phyloP scores from a whole-genome alignment of 1,140 invertebrate species.

The Asobara japonica region DNA sequence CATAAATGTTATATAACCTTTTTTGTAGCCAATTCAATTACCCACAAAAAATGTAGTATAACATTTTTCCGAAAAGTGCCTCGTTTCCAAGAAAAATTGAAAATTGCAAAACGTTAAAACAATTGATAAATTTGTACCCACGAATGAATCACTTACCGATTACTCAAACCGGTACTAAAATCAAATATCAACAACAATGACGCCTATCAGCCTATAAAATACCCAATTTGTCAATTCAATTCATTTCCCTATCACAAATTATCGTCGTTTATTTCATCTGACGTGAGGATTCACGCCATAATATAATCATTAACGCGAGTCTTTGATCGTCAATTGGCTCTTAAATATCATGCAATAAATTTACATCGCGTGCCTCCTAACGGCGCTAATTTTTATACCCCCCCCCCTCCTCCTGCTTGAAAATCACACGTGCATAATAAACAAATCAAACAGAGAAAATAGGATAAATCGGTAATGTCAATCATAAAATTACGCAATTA shows the following conservation, averaged over 20 bases:
- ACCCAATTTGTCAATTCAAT: constrained; percentile 28
- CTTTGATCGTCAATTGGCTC: constrained; percentile 16
- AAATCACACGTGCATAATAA: neutral
- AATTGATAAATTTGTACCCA: no score
- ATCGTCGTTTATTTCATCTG: constrained; percentile 12
- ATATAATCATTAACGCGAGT: constrained; percentile 34
- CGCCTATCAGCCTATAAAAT: constrained; percentile 7
- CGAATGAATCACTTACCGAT: neutral
- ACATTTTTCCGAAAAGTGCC: no score
- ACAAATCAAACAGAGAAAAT: neutral
- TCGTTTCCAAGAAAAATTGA: no score
- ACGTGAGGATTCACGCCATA: constrained; percentile 20
- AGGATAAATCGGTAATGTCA: neutral
- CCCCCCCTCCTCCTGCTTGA: neutral
- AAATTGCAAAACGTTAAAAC: no score
- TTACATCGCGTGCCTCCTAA: constrained; percentile 27
- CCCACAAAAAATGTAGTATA: no score
- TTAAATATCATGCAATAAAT: constrained; percentile 38
- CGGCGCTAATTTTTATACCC: constrained; percentile 29
- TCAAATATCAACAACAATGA: constrained; percentile 6
- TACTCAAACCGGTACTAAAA: neutral
- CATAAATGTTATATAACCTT: no score
- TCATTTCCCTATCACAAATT: constrained; percentile 23
- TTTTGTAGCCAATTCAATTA: no score
- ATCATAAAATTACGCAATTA: neutral